Percentiles rank a stretch among this genome's conserved stretches.
These are phyloP conservation scores for Monoplex corrugatus DNA, from an alignment of 2,888 invertebrate species.

Conservation along the genomic window DNA sequence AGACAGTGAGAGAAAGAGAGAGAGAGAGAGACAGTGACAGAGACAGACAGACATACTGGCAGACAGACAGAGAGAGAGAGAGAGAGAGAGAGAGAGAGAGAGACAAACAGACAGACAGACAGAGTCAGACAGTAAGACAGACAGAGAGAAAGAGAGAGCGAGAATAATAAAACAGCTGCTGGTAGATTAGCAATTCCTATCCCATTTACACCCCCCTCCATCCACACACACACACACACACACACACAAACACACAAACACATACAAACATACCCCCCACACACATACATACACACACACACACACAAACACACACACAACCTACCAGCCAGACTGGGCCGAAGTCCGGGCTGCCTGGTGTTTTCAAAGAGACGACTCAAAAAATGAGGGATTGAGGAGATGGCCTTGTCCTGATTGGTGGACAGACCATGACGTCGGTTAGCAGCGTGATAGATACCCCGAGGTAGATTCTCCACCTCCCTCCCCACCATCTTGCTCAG, in stretches of 20 bases:
- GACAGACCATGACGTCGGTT: slow-evolving; percentile 63
- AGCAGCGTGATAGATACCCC: slow-evolving; percentile 73
- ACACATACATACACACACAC: neutral
- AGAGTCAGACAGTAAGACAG: too few species aligned
- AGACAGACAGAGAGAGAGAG: too few species aligned
- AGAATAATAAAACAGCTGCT: too few species aligned
- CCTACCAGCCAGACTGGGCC: slow-evolving; percentile 74
- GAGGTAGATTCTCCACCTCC: slow-evolving; percentile 72
- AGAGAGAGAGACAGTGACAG: neutral
- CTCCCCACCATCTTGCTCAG: slow-evolving; percentile 65
- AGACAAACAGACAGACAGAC: neutral
- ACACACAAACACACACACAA: too few species aligned
- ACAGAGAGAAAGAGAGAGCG: neutral
- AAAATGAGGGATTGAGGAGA: slow-evolving; percentile 70
- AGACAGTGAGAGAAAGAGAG: too few species aligned
- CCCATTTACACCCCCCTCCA: neutral
- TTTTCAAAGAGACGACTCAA: slow-evolving; percentile 70
- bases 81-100: too few species aligned
- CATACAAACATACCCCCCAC: neutral
- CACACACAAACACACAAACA: neutral
- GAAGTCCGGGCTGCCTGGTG: slow-evolving; percentile 73
- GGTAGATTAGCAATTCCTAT: too few species aligned
- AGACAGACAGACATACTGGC: neutral
- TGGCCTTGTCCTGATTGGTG: slow-evolving; percentile 68
- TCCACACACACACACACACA: too few species aligned